These are phyloP conservation scores for Ganaspis sp. DNA, from an alignment of 1,140 invertebrate species.

Conservation along the genomic window DNA sequence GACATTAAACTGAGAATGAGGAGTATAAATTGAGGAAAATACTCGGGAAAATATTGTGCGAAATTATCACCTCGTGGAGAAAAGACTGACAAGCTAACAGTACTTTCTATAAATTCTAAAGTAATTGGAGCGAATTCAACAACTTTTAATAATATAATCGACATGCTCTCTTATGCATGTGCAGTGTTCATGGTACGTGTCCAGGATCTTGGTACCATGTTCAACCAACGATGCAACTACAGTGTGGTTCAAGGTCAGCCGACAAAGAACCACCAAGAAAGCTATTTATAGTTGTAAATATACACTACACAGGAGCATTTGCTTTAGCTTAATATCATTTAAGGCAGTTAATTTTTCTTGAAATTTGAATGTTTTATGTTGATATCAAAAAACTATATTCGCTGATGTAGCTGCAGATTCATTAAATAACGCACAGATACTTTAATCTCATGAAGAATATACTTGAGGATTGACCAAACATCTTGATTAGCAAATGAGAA, in stretches of 20 bases:
- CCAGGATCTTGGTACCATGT: conserved; percentile 41
- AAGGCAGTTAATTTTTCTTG: neutral
- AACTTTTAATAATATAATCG: conserved; percentile 30
- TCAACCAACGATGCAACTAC: conserved; percentile 35
- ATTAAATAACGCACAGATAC: neutral
- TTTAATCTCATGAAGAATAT: neutral
- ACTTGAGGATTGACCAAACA: neutral
- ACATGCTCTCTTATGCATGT: conserved; percentile 25
- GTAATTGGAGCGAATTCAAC: conserved; percentile 21
- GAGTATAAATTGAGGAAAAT: neutral
- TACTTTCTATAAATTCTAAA: conserved; percentile 12
- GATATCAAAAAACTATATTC: conserved; percentile 30
- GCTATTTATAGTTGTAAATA: conserved; percentile 60
- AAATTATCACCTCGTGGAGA: neutral
- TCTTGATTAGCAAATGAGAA: conserved; percentile 3
- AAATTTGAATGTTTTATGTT: neutral
- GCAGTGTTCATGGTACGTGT: conserved; percentile 1
- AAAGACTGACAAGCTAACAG: conserved; percentile 11
- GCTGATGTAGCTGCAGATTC: neutral
- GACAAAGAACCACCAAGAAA: conserved; percentile 63
- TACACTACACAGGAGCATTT: conserved; percentile 63
- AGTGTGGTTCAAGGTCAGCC: conserved; percentile 71
- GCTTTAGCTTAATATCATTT: conserved; percentile 48
- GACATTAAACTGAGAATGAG: neutral
- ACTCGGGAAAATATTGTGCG: neutral